A percentile compares a stretch with the other conserved stretches of the same genome.
Conservation (phyloP, 2,888 invertebrate species). For the Elegia similella region DNA sequence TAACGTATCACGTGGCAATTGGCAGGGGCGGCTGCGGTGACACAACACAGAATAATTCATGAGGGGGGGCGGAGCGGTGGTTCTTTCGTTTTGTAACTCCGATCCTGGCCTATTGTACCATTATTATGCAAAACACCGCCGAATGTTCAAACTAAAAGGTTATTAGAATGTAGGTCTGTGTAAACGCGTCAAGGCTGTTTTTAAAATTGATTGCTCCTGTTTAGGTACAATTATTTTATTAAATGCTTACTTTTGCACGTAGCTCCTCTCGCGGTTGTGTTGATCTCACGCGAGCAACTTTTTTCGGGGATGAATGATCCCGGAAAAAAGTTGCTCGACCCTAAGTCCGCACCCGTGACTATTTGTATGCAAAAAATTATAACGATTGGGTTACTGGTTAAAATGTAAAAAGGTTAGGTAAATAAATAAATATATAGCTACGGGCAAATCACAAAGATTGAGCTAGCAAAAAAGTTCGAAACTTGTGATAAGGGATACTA, state of each 20-base stretch:
- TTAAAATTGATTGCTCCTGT: conserved; percentile 30
- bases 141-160: conserved; percentile 64
- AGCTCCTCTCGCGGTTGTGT: not conserved
- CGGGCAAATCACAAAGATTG: too few relatives aligned
- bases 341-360: too few relatives aligned
- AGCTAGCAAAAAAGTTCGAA: too few relatives aligned
- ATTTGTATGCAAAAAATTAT: too few relatives aligned
- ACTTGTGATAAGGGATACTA: too few relatives aligned
- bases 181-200: conserved; percentile 61
- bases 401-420: too few relatives aligned
- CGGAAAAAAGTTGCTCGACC: too few relatives aligned
- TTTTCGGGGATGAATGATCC: too few relatives aligned
- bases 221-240: conserved; percentile 4
- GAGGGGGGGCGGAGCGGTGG: conserved; percentile 58
- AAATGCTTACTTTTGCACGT: not conserved
- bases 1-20: conserved; percentile 20
- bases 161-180: conserved; percentile 70
- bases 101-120: conserved; percentile 61
- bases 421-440: too few relatives aligned
- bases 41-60: conserved; percentile 73
- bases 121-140: conserved; percentile 75
- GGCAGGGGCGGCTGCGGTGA: conserved; percentile 39
- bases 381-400: too few relatives aligned
- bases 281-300: too few relatives aligned
- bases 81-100: conserved; percentile 64